Base-by-base conservation (phyloP, 1,140 invertebrate species). In the Drosophila chauvacae region DNA sequence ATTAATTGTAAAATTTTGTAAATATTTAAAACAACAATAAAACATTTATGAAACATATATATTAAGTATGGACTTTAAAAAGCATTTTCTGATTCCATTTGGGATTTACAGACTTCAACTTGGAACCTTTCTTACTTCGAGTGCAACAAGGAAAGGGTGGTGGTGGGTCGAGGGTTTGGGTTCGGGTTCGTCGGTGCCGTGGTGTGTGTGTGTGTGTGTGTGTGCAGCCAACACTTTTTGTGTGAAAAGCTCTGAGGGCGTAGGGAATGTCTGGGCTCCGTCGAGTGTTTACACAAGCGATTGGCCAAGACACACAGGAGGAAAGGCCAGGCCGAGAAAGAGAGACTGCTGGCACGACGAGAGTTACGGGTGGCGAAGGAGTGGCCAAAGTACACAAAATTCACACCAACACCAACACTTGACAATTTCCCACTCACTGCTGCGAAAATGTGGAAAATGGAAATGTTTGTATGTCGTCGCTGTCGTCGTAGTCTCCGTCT, bases 351-450 rank as follows among this genome's bases (percentile, higher is more conserved):
- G 14, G 23, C 28, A 35, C 18, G 51, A 23, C 51, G 51, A 53
- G 50, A 53, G 30, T 35, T 20, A 35, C 50, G 30, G 51, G 59
- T 51, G 71, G 63, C 77, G 82, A 91, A 92, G 91, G 91, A 92
- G 91, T 92, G 91, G 91, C 91, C 90, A 91, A 92, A 92, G 90
- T 91, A 92, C 86, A 92, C 91, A 91, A 88, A 91, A 90, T 86
- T 91, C 91, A 91, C 91, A 92, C 90, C 76, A 84, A 71, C 75
- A 78, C 76, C 76, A 87, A 87, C 83, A 87, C 84, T 88, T 88
- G 84, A 87, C 83, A 87, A 76, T 81, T 80, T 81, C 59, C 61
- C 47, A 64, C 60, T 72, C 57, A 53, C 20, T 39, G 39, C n/a
- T 47, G 45, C 26, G 30, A 41, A 51, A 57, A 57, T 65, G 63